Evolutionary conservation across 2,113 vertebrate genomes (phyloP).

Genomic region (Junco hyemalis): DNA sequence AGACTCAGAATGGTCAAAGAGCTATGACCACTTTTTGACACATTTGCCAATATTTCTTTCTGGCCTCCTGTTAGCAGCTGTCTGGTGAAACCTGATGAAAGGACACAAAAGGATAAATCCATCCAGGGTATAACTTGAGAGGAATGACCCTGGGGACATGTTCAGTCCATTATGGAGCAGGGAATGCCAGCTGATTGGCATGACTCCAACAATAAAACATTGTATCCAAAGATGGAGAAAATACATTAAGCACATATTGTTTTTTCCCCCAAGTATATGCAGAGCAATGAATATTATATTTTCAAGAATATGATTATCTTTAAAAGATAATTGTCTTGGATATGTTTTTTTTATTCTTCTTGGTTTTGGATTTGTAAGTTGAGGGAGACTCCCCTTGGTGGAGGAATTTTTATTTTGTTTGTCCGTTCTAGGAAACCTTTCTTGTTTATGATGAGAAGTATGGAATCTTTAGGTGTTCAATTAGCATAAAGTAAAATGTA

Average conservation of each 20-base stretch:
- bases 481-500: background rate
- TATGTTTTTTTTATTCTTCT: background rate
- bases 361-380: background rate
- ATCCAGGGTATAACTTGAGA: background rate
- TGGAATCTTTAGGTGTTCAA: background rate
- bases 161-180: background rate
- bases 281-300: background rate
- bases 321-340: background rate
- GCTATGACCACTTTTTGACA: constrained; percentile 30
- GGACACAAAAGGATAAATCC: background rate
- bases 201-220: background rate
- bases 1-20: constrained; percentile 14
- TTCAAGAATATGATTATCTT: background rate
- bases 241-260: background rate
- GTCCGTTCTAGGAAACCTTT: background rate
- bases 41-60: constrained; percentile 30
- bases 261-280: background rate
- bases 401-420: background rate
- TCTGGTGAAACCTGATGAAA: background rate
- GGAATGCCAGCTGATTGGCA: background rate
- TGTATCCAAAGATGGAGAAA: background rate
- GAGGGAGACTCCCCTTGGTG: background rate
- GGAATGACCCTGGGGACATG: background rate
- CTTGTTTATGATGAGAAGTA: background rate
- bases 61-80: background rate